Conservation (phyloP, 2,888 invertebrate species). For the Oligia fasciuncula region DNA sequence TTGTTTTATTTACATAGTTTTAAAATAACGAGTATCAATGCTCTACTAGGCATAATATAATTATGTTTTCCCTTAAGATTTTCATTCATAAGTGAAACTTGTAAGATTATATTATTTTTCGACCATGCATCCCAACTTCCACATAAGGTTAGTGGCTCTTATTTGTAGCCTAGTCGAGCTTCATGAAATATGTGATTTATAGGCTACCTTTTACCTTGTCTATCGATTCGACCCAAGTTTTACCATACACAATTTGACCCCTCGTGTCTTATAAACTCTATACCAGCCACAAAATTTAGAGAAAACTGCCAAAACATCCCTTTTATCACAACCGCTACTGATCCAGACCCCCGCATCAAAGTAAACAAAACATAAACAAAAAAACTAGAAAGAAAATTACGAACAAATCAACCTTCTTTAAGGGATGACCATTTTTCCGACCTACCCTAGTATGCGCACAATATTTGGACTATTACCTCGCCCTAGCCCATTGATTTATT, state of each 20-base stretch:
- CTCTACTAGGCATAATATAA: background rate
- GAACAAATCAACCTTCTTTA: constrained; percentile 62
- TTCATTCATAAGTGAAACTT: background rate
- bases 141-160: background rate
- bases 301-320: background rate
- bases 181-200: constrained; percentile 1
- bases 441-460: constrained; percentile 69
- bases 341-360: constrained; percentile 19
- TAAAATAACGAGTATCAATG: background rate
- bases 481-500: constrained; percentile 88
- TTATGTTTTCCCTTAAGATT: too few species aligned
- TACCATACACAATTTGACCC: background rate
- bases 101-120: background rate
- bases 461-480: constrained; percentile 88
- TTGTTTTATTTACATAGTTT: too few species aligned
- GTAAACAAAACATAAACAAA: constrained; percentile 54
- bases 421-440: constrained; percentile 67
- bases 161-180: background rate
- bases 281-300: background rate
- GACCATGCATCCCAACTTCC: too few species aligned
- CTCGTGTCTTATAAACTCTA: background rate
- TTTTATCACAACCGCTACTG: background rate
- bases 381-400: constrained; percentile 46
- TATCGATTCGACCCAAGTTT: background rate
- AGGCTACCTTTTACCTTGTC: background rate